These are phyloP conservation scores for Trissolcus basalis DNA, from an alignment of 1,140 invertebrate genomes.

Conservation along the genomic window DNA sequence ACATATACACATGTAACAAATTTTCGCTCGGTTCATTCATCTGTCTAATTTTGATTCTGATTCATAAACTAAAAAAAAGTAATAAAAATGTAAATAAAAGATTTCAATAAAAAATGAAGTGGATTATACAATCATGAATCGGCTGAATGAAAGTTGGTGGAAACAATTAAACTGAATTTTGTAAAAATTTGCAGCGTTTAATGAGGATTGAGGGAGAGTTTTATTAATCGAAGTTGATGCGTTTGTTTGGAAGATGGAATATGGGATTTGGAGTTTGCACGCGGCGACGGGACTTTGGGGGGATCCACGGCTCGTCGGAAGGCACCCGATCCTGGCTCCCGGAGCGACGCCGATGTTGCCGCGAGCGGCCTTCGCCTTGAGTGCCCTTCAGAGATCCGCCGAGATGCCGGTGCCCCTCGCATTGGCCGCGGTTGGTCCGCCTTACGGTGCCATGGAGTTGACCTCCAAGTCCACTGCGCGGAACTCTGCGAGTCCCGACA, in stretches of 20 bases:
- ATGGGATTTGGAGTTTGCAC: slow-evolving; percentile 74
- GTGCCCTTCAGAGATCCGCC: slow-evolving; percentile 63
- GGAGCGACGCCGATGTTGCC: slow-evolving; percentile 67
- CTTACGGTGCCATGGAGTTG: slow-evolving; percentile 66
- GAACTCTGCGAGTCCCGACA: slow-evolving; percentile 46
- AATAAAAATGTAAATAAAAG: no score
- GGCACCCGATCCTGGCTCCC: slow-evolving; percentile 67
- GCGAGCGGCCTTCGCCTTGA: slow-evolving; percentile 69
- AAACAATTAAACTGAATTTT: no score
- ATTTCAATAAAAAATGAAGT: no score
- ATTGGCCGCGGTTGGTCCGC: slow-evolving; percentile 55
- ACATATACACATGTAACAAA: no score
- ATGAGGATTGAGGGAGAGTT: no score
- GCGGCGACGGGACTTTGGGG: slow-evolving; percentile 72
- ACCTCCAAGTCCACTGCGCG: slow-evolving; percentile 60
- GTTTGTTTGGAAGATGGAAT: slow-evolving; percentile 69
- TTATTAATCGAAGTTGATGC: no score
- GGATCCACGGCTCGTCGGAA: slow-evolving; percentile 69
- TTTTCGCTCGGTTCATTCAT: no score
- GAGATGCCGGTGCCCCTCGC: slow-evolving; percentile 63
- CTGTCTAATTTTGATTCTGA: no score
- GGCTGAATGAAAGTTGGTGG: no score
- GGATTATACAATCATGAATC: no score
- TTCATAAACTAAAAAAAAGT: no score
- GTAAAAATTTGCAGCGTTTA: no score